Percentiles rank a stretch among this genome's conserved stretches.
Conservation (phyloP, 2,113 vertebrate species). For the Sitta europaea region DNA sequence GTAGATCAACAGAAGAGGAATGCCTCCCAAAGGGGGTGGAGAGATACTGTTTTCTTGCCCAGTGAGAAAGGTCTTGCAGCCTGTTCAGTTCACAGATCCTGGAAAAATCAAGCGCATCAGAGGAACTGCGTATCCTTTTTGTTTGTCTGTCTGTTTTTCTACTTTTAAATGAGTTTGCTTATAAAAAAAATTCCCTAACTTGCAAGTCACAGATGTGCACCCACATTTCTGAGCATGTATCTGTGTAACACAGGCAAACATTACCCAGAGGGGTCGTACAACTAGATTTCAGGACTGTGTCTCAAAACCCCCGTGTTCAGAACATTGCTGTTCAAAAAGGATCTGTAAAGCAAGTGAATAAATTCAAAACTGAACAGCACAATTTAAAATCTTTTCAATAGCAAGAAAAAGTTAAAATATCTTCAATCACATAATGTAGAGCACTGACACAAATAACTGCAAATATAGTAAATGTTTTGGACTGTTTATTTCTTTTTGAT, state of each 20-base stretch:
- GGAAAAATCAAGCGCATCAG: constrained; percentile 96
- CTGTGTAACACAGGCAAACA: not conserved
- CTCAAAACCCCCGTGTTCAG: not conserved
- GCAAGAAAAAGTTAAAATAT: not conserved
- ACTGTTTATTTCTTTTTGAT: not conserved
- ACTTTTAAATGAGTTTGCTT: not conserved
- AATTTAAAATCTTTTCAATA: not conserved
- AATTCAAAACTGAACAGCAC: not conserved
- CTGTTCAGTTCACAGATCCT: constrained; percentile 86
- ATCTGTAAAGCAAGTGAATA: not conserved
- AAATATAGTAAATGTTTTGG: not conserved
- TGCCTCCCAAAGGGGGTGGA: constrained; percentile 93
- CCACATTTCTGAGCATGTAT: rapidly evolving
- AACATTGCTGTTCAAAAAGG: not conserved
- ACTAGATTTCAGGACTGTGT: not conserved
- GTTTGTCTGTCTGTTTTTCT: not conserved
- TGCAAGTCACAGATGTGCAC: not conserved
- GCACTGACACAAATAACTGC: not conserved
- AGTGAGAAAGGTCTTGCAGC: constrained; percentile 80
- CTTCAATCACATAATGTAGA: not conserved
- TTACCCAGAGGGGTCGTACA: not conserved
- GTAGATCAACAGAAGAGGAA: constrained; percentile 88
- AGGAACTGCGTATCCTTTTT: constrained; percentile 93
- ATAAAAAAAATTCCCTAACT: not conserved
- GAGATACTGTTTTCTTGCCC: constrained; percentile 90